These are phyloP conservation scores for Sicus ferrugineus DNA, from an alignment of 2,888 invertebrate genomes.

Conservation along the genomic window DNA sequence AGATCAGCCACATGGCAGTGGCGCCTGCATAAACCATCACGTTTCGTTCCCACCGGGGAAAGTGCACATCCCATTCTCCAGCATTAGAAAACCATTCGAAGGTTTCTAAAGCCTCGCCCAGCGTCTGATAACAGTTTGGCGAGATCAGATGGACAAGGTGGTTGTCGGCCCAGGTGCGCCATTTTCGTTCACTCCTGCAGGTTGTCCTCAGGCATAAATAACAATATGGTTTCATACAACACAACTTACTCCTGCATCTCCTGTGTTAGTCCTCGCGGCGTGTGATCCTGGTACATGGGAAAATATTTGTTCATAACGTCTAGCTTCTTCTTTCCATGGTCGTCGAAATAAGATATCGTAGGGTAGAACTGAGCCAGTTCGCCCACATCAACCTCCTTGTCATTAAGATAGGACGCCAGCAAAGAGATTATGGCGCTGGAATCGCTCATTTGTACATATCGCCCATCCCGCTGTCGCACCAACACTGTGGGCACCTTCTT, in stretches of 20 bases:
- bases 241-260: conserved; percentile 69
- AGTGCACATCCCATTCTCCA: conserved; percentile 91
- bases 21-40: conserved; percentile 93
- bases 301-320: conserved; percentile 91
- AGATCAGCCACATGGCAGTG: conserved; percentile 90
- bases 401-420: conserved; percentile 78
- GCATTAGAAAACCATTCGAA: conserved; percentile 94
- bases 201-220: not conserved
- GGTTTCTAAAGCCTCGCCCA: conserved; percentile 84
- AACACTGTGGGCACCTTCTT: conserved; percentile 94
- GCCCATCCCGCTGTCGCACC: conserved; percentile 74
- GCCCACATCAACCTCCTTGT: conserved; percentile 68
- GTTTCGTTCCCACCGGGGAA: conserved; percentile 84
- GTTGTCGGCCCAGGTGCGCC: conserved; percentile 95
- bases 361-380: conserved; percentile 84
- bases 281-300: conserved; percentile 77
- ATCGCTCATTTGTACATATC: conserved; percentile 87
- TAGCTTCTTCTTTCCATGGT: conserved; percentile 71
- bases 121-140: conserved; percentile 94
- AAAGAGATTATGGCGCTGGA: conserved; percentile 93
- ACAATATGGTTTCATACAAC: not conserved
- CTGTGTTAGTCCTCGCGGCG: conserved; percentile 66
- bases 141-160: conserved; percentile 91
- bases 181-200: conserved; percentile 86
- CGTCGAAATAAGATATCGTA: conserved; percentile 72